Base-by-base conservation (phyloP, 53 echinoderm and acorn worm genomes). In the Hippasteria phrygiana region DNA sequence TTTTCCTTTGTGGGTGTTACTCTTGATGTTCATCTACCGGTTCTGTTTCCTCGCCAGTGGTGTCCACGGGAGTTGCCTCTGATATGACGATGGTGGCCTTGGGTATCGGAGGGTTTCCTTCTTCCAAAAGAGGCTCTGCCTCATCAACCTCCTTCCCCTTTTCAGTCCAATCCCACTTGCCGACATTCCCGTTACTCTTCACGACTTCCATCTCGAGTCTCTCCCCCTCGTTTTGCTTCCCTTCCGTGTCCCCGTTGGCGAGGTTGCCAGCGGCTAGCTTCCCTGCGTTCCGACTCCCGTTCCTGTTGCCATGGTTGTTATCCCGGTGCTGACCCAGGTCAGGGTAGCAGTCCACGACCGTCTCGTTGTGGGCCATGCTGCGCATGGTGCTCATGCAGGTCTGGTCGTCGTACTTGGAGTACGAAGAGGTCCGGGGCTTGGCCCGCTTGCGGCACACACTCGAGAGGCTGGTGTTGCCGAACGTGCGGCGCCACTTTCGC, bases 401-500 rank as follows among this genome's bases (percentile, higher is more conserved):
- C 18, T 71, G 85, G 27, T 85, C 85, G 37, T 85, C 85, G 27
- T 85, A 85, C 85, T 85, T 85, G 53, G 85, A 85, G 71, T 85
- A 85, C 35, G 85, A 85, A 2, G 85, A 85, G 0, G 85, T 46
- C 34, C 85, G 70, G 2, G 85, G 71, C 70, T 85, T 85, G 85
- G 85, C 36, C 18, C 70, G 70, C 71, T 71, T 70, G 36, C 85
- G 85, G 85, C 24, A 70, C 51, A 85, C 51, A 26, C 71, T 71
- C 13, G 51, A 20, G 20, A 27, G 64, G 71, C 29, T 43, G 35
- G 18, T 70, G 85, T 56, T 38, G 85, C 78, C 76, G 31, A 77
- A 77, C 27, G 43, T 36, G 9, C 92, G 92, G 63, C 81, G 83
- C 80, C 80, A 92, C 83, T 92, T 89, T 29, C 92, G 74, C 22